Evolutionary conservation across 2,888 invertebrate species (phyloP), one percentile per base, ranked within the genome.

Genomic region (Pyrrhosoma nymphula): DNA sequence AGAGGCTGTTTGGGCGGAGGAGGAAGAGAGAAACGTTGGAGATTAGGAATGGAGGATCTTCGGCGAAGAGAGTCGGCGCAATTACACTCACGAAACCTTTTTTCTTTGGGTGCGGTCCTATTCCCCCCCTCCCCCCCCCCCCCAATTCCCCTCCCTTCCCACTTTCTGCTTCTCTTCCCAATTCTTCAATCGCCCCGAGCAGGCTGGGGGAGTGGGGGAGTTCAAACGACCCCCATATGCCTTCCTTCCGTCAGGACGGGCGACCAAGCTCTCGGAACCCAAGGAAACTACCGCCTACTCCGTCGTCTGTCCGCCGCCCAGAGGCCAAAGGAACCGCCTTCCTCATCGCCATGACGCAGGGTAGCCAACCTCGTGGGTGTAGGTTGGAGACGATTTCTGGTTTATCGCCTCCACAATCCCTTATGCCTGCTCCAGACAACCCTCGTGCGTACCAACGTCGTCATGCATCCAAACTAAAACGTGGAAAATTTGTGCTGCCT

Each of bases 41-140:
- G 23, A 69, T 69, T 69, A 26, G n/a, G 91, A 55, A 75, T 56
- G 56, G 95, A 75, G 93, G 90, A 88, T 26, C 75, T 60, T 56
- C 82, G 35, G 56, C 23, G 35, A 20, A 90, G 63, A 56, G 35
- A 89, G 75, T 16, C 63, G 93, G 93, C 26, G 93, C 93, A 93
- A 93, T 93, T 93, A 93, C 93, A 69, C 93, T 93, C 93, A 69
- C 93, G 93, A 69, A 93, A 93, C 39, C 69, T 47, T 26, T 82
- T 30, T 35, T 47, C n/a, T 82, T 30, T 82, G 69, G 93, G 47
- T 63, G 91, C 91, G 91, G 69, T 91, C 91, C 47, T 47, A 4
- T 2, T 30, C 35, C 56, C 14, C 91, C 69, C 26, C 69, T 26
- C 63, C 35, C 35, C 56, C 14, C 91, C 69, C 26, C 69, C 2